A percentile compares a stretch with the other conserved stretches of the same genome.
These are phyloP conservation scores for Darevskia mixta DNA, from an alignment of 2,797 vertebrate species.

Conservation along the genomic window DNA sequence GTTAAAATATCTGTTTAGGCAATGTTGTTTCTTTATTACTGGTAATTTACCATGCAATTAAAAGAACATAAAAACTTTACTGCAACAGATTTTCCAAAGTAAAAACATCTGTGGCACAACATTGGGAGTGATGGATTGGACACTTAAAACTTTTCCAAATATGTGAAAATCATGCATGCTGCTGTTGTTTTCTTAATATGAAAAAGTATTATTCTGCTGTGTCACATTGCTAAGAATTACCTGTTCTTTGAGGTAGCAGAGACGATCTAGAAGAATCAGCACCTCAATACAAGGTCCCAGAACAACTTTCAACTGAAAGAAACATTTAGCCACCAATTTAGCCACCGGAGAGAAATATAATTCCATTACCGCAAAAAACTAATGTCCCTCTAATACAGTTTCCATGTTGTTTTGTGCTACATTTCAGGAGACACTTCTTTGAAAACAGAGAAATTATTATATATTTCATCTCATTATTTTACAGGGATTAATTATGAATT, in stretches of 20 bases:
- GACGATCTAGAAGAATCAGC: slow-evolving; percentile 94
- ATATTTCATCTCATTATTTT: neutral
- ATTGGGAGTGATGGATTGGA: slow-evolving; percentile 66
- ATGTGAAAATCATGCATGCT: slow-evolving; percentile 56
- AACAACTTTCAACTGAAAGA: slow-evolving; percentile 90
- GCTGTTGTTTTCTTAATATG: neutral
- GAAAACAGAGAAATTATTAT: neutral
- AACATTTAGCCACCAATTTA: slow-evolving; percentile 58
- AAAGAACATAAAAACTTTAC: slow-evolving; percentile 76
- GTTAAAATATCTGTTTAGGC: slow-evolving; percentile 39
- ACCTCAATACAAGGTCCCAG: slow-evolving; percentile 95
- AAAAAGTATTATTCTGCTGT: slow-evolving; percentile 44
- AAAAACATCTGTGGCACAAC: slow-evolving; percentile 81
- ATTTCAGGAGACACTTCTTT: neutral
- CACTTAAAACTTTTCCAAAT: slow-evolving; percentile 68
- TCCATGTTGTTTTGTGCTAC: neutral
- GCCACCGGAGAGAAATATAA: slow-evolving; percentile 26
- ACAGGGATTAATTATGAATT: neutral
- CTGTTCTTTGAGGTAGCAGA: slow-evolving; percentile 96
- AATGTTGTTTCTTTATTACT: slow-evolving; percentile 58
- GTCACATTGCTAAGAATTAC: slow-evolving; percentile 79
- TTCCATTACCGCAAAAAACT: neutral
- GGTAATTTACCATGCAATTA: slow-evolving; percentile 79
- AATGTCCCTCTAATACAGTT: slow-evolving; percentile 1
- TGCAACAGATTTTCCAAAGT: slow-evolving; percentile 74